Evolutionary conservation across 2,888 invertebrate species (phyloP).

Genomic region (Coleophora deauratella): DNA sequence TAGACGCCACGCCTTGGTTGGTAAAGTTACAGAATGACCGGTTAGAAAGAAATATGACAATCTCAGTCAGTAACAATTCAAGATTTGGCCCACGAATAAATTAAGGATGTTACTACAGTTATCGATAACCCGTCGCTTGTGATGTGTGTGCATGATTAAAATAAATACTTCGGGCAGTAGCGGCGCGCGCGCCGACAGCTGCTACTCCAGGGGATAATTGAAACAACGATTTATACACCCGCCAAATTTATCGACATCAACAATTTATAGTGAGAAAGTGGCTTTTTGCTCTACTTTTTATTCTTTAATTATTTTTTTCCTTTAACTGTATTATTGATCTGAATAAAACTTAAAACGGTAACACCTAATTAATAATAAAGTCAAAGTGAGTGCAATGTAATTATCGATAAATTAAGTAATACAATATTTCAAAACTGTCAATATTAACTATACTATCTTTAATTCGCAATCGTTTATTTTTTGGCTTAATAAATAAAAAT

Average conservation of each 20-base stretch:
- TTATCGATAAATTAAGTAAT: slow-evolving; percentile 31
- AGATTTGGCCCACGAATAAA: slow-evolving; percentile 21
- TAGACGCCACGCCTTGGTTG: too few relatives aligned
- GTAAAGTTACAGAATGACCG: too few relatives aligned
- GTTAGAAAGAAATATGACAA: too few relatives aligned
- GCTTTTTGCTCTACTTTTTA: slow-evolving; percentile 31
- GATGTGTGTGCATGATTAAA: slow-evolving; percentile 60
- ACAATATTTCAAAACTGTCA: slow-evolving; percentile 26
- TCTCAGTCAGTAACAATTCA: too few relatives aligned
- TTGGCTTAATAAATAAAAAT: slow-evolving; percentile 8
- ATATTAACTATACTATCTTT: slow-evolving; percentile 18
- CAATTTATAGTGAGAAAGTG: slow-evolving; percentile 49
- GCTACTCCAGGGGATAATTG: slow-evolving; percentile 64
- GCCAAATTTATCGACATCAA: slow-evolving; percentile 66
- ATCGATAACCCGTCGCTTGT: slow-evolving; percentile 50
- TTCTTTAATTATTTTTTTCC: slow-evolving; percentile 28
- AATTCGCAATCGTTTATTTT: slow-evolving; percentile 10
- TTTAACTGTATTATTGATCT: slow-evolving; percentile 7
- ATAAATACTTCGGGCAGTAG: slow-evolving; percentile 62
- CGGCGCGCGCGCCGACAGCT: slow-evolving; percentile 51
- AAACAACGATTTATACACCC: slow-evolving; percentile 68
- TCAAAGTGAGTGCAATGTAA: slow-evolving; percentile 31
- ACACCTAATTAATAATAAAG: slow-evolving; percentile 23
- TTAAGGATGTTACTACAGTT: slow-evolving; percentile 40
- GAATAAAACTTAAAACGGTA: slow-evolving; percentile 19